phyloP scores from a whole-genome alignment of 2,888 invertebrate species.

The Adelognathus sp. region DNA sequence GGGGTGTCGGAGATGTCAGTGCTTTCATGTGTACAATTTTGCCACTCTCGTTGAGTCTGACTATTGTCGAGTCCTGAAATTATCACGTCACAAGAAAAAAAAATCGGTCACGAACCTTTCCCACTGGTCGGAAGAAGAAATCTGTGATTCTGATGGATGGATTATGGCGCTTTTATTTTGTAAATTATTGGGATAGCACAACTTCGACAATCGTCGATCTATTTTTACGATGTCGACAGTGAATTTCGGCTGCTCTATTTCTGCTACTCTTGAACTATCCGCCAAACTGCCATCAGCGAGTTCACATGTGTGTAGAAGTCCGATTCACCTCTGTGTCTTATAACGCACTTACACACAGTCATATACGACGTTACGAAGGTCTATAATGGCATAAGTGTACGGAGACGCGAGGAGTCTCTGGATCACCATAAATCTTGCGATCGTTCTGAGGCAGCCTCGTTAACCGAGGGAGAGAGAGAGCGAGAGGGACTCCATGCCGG shows the following conservation, averaged over 20 bases:
- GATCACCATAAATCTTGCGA: constrained; percentile 61
- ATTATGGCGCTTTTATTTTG: too few species aligned
- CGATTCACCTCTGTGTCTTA: constrained; percentile 1
- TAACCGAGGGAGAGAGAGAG: constrained; percentile 44
- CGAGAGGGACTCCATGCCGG: constrained; percentile 55
- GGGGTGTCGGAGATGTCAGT: too few species aligned
- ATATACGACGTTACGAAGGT: background rate
- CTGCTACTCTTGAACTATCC: background rate
- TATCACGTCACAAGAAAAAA: too few species aligned
- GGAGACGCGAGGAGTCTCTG: constrained; percentile 48
- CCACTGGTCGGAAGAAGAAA: too few species aligned
- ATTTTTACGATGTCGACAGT: background rate
- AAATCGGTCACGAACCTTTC: too few species aligned
- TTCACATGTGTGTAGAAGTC: constrained; percentile 21
- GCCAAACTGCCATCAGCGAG: constrained; percentile 9
- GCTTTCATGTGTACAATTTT: too few species aligned
- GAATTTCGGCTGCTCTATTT: background rate
- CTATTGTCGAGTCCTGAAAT: too few species aligned
- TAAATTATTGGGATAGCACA: too few species aligned
- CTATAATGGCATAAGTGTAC: constrained; percentile 8
- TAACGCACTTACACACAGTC: constrained; percentile 19
- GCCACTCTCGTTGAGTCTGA: too few species aligned
- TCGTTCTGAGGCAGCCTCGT: constrained; percentile 55
- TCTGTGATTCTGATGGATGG: too few species aligned
- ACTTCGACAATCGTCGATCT: too few species aligned